A percentile compares a stretch with the other conserved stretches of the same genome.
These are phyloP conservation scores for Caenorhabditis sp. DNA, from an alignment of 2,888 invertebrate genomes.

Conservation along the genomic window DNA sequence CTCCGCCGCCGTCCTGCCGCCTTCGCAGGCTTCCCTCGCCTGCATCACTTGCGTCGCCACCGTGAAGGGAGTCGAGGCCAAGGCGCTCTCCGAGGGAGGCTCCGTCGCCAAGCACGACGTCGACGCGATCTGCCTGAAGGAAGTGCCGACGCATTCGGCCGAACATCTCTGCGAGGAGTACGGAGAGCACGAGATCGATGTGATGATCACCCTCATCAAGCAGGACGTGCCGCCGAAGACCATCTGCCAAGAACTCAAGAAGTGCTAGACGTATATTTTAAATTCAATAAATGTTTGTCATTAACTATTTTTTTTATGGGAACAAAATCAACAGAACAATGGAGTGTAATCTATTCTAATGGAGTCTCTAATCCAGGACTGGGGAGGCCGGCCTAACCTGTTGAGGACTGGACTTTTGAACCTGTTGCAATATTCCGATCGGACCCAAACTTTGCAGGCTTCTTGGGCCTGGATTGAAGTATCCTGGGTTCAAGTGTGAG, in stretches of 20 bases:
- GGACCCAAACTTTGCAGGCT: too few relatives aligned
- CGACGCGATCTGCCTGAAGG: conserved; percentile 41
- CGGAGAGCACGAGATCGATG: conserved; percentile 48
- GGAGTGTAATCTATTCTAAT: too few relatives aligned
- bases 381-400: too few relatives aligned
- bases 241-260: conserved; percentile 53
- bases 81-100: conserved; percentile 31
- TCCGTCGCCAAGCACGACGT: conserved; percentile 43
- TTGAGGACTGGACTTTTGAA: too few relatives aligned
- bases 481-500: too few relatives aligned
- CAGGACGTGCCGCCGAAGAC: conserved; percentile 49
- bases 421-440: too few relatives aligned
- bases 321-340: not conserved
- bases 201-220: conserved; percentile 43
- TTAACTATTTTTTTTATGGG: not conserved
- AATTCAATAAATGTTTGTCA: not conserved
- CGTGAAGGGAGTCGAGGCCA: conserved; percentile 50
- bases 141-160: conserved; percentile 40
- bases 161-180: conserved; percentile 52
- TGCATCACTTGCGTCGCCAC: conserved; percentile 56
- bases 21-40: conserved; percentile 39
- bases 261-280: conserved; percentile 23
- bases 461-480: too few relatives aligned
- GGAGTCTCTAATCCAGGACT: too few relatives aligned
- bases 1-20: conserved; percentile 27